Evolutionary conservation across 92 coral and sea anemone genomes (phyloP), one percentile per base, ranked within the genome.

Genomic region (Phenganax marumi): DNA sequence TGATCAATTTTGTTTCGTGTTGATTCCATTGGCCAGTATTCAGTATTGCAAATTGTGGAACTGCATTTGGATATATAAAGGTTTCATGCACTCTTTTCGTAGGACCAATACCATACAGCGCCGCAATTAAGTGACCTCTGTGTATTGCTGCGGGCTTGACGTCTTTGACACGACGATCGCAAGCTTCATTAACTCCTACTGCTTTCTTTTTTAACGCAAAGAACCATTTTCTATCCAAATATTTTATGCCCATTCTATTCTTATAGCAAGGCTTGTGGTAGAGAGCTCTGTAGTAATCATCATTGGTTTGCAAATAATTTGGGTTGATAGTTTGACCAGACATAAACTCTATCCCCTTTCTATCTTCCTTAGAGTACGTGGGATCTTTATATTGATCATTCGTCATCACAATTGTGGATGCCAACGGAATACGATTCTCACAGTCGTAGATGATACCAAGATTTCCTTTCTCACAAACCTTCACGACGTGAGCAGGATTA

Each of bases 381-480:
- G 12, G 7, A 8, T 23, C 12, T 0, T 53, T 13, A 25, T 77
- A 77, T 65, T 88, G 83, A 70, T 61, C 75, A 46, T 68, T 84
- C 6, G 56, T 73, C 68, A 88, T 79, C 62, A 84, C 77, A 39
- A 72, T 60, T 71, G 91, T 87, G 8, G 91, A 72, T 50, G 73
- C 86, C 3, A 88, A 11, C 0, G 91, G 91, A 7, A 84, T 80
- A 55, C 88, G 82, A 55, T 75, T 81, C 18, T 73, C 62, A 47
- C 91, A 76, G 22, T 56, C 50, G 63, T 61, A 78, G 8, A 78
- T 18, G 39, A 78, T 78, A 47, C 83, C 83, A 78, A 78, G 16
- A 6, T n/a, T 50, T n/a, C 83, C 83, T 6, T 71, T 56, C 60
- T 78, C 83, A 62, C 83, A 78, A 78, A 78, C 63, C 63, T 78